Evolutionary conservation across 1,140 invertebrate species (phyloP).

Genomic region (Choristoneura fumiferana): DNA sequence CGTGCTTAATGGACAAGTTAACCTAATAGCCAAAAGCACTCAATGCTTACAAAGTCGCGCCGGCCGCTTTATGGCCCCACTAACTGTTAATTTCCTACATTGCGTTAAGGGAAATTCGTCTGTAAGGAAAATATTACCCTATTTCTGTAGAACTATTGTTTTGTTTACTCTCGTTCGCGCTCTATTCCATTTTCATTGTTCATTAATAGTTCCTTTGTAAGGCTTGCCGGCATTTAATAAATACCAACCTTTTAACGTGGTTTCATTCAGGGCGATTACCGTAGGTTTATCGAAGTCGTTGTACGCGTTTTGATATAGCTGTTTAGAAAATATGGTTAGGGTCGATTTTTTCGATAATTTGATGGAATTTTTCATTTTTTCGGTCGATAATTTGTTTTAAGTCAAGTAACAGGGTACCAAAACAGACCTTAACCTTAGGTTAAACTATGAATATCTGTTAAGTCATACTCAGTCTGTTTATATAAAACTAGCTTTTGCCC

Average conservation of each 20-base stretch:
- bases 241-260: conserved; percentile 22
- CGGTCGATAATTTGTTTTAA: not conserved
- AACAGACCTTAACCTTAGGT: too few species aligned
- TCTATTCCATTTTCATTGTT: conserved; percentile 41
- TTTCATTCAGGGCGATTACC: conserved; percentile 13
- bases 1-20: conserved; percentile 71
- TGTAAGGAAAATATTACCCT: conserved; percentile 62
- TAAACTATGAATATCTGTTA: too few species aligned
- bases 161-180: conserved; percentile 40
- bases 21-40: conserved; percentile 75
- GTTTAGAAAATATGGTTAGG: not conserved
- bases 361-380: not conserved
- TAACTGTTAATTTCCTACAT: conserved; percentile 72
- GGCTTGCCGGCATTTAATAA: conserved; percentile 21
- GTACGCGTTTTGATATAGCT: not conserved
- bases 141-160: conserved; percentile 41
- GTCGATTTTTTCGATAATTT: not conserved
- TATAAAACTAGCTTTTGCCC: too few species aligned
- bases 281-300: not conserved
- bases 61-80: conserved; percentile 66
- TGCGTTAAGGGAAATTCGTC: conserved; percentile 62
- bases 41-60: conserved; percentile 72
- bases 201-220: conserved; percentile 46
- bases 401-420: not conserved
- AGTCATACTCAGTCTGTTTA: too few species aligned